Conservation (phyloP, 2,797 vertebrate species). For the Arnoldichthys spilopterus region DNA sequence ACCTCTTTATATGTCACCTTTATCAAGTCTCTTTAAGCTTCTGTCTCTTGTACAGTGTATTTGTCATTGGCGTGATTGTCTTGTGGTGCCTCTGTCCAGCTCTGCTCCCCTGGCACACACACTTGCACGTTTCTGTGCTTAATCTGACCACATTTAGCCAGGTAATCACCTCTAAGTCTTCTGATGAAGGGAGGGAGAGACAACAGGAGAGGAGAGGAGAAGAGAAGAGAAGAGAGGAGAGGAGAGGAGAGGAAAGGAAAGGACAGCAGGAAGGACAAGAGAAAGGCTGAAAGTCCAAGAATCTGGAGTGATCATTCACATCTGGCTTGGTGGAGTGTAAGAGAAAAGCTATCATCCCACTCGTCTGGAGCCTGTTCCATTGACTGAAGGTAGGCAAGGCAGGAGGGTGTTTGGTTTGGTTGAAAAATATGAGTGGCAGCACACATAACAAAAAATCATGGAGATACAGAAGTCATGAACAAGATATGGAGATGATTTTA, state of each 20-base stretch:
- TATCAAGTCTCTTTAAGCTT: too few species aligned
- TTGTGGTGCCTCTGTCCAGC: background rate
- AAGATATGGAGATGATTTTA: too few species aligned
- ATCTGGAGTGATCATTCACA: slow-evolving; percentile 17
- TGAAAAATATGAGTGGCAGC: too few species aligned
- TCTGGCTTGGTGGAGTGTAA: slow-evolving; percentile 4
- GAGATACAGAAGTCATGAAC: too few species aligned
- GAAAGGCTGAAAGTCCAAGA: background rate
- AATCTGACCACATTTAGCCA: slow-evolving; percentile 65
- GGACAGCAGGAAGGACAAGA: background rate
- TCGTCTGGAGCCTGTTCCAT: slow-evolving; percentile 2
- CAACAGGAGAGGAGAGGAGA: background rate
- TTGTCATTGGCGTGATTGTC: background rate
- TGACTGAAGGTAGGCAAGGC: background rate
- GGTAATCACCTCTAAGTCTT: slow-evolving; percentile 69
- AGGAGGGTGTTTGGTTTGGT: background rate
- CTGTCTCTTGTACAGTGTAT: background rate
- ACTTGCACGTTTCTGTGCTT: slow-evolving; percentile 59
- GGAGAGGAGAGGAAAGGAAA: background rate
- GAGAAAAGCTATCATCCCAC: background rate
- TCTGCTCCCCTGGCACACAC: background rate
- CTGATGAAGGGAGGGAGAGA: slow-evolving; percentile 42
- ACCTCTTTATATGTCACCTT: too few species aligned
- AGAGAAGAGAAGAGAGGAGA: slow-evolving; percentile 28
- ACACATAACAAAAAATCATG: too few species aligned